Base-by-base conservation (phyloP, 2,888 invertebrate species). In the Pherbina coryleti region DNA sequence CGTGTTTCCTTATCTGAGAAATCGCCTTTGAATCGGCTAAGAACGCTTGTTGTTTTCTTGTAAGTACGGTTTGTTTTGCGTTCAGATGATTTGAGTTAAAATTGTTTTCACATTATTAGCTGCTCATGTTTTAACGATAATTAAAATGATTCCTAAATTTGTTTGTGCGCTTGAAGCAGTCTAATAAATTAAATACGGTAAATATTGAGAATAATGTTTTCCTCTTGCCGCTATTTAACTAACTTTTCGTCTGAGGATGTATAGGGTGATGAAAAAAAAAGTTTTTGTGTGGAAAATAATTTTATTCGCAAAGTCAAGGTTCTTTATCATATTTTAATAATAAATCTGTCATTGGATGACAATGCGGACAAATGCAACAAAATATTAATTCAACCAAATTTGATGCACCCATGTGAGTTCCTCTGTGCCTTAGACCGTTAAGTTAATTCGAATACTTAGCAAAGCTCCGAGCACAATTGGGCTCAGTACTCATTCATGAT, bases 91-190 rank as follows among this genome's bases (percentile, higher is more conserved):
- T 85, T 84, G 81, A 82, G 82, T 85, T 86, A 31, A 71, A 75
- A 67, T 74, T 77, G 74, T 69, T 79, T 86, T 84, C 86, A 84
- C 84, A 83, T 86, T 86, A 86, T 86, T 85, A 85, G 86, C 86
- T 86, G 84, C 84, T 84, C 86, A 84, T 83, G 80, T 76, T 79
- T 76, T 83, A 86, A 84, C 83, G 84, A 82, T 84, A 86, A 85
- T 86, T 85, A 81, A 85, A 84, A 83, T 84, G 25, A 66, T 66
- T 69, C 60, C 34, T 19, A 19, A 75, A 75, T 34, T 55, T 55
- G 28, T 19, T 71, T 51, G 34, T 14, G 14, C 44, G 17, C 64
- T n/a, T 25, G 9, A 60, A 22, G 19, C 4, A 60, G 57, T n/a
- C 4, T 17, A 55, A 55, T 55, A 19, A 55, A 9, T 55, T 55